Percentiles rank a stretch among this genome's conserved stretches.
phyloP scores from a whole-genome alignment of 2,113 vertebrate species.

The Otis tarda region DNA sequence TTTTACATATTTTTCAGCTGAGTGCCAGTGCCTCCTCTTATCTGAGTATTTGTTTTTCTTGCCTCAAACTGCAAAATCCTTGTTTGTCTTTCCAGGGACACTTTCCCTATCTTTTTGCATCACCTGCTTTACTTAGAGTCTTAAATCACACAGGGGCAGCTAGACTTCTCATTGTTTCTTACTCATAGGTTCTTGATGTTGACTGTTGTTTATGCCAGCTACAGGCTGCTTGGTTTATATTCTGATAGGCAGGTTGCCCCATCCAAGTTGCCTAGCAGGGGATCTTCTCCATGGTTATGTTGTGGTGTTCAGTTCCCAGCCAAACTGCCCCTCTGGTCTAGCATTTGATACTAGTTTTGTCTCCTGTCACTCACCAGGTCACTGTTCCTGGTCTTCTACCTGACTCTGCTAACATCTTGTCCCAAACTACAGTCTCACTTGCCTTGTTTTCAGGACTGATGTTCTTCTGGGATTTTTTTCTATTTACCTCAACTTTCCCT shows the following conservation, averaged over 20 bases:
- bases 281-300: background rate
- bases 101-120: background rate
- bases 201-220: background rate
- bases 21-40: background rate
- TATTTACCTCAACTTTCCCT: background rate
- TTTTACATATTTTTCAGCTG: background rate
- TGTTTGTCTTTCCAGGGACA: background rate
- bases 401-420: background rate
- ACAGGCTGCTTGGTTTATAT: background rate
- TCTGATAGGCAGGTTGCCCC: background rate
- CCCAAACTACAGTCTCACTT: background rate
- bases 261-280: background rate
- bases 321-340: background rate
- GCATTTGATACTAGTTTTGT: background rate
- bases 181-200: background rate
- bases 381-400: background rate
- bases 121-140: background rate
- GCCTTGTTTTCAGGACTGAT: background rate
- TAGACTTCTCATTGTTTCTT: background rate
- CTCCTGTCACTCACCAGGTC: background rate
- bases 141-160: background rate
- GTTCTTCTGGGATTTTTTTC: background rate
- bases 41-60: background rate
- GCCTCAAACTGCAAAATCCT: background rate
- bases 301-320: background rate